These are phyloP conservation scores for Pentalonia nigronervosa DNA, from an alignment of 1,140 invertebrate genomes.

Conservation along the genomic window DNA sequence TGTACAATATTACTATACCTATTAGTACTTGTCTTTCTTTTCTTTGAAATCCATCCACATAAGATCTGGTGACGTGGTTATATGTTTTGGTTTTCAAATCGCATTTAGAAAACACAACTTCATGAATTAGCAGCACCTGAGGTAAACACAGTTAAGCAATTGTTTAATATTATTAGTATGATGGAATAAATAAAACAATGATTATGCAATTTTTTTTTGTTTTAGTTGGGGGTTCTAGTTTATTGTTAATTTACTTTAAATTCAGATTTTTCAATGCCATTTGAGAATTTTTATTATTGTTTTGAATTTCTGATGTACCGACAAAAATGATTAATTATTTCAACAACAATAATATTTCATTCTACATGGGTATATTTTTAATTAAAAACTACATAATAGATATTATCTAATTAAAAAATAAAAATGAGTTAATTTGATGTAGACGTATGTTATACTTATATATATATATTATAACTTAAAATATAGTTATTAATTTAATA, in stretches of 20 bases:
- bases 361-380: not conserved
- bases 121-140: conserved; percentile 23
- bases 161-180: not conserved
- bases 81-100: not conserved
- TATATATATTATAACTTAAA: no score
- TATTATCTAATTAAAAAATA: not conserved
- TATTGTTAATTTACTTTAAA: not conserved
- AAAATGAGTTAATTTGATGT: not conserved
- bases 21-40: conserved; percentile 6
- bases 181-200: not conserved
- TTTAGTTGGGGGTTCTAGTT: not conserved
- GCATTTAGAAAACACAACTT: not conserved
- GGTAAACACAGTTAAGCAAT: not conserved
- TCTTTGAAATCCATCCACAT: not conserved
- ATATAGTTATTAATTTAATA: no score
- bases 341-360: not conserved
- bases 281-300: not conserved
- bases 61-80: not conserved
- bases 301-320: not conserved
- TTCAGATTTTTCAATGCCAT: not conserved
- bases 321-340: not conserved
- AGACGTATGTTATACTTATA: not conserved
- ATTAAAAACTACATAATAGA: not conserved
- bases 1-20: conserved; percentile 5
- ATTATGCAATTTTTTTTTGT: not conserved